These are phyloP conservation scores for Harpalus rufipes DNA, from an alignment of 2,888 invertebrate species.

Conservation along the genomic window DNA sequence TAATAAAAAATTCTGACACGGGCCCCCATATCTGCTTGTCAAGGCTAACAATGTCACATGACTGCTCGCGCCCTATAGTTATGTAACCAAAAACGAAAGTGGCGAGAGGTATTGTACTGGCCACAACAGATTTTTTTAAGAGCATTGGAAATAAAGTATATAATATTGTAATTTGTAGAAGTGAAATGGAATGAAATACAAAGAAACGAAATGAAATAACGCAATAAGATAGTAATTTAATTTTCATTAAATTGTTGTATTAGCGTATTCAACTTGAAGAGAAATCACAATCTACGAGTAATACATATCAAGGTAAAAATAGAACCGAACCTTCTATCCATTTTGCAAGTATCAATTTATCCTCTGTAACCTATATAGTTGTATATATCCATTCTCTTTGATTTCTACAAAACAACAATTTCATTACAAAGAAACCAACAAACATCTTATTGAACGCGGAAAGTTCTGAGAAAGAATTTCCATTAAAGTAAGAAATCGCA, in stretches of 20 bases:
- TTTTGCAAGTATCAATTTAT: constrained; percentile 28
- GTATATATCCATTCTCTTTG: constrained; percentile 52
- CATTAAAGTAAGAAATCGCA: constrained; percentile 48
- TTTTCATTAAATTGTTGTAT: neutral
- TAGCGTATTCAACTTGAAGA: neutral
- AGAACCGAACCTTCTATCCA: neutral
- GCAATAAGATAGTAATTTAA: neutral
- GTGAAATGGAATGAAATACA: neutral
- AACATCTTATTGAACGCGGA: constrained; percentile 49
- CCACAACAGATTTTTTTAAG: too few relatives aligned
- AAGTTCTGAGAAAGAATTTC: constrained; percentile 46
- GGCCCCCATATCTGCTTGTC: too few relatives aligned
- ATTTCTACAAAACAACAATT: constrained; percentile 40
- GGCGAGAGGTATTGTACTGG: too few relatives aligned
- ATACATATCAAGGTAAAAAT: constrained; percentile 35
- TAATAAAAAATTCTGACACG: too few relatives aligned
- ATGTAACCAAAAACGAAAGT: too few relatives aligned
- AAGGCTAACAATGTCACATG: too few relatives aligned
- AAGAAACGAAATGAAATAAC: neutral
- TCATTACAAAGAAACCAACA: constrained; percentile 51
- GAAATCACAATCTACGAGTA: neutral
- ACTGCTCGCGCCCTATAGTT: too few relatives aligned
- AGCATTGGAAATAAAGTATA: too few relatives aligned
- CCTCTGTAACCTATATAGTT: constrained; percentile 3
- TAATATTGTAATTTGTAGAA: neutral